Percentiles rank a stretch among this genome's conserved stretches.
Evolutionary conservation across 2,888 invertebrate genomes (phyloP).

Genomic region (Megamerina dolium): DNA sequence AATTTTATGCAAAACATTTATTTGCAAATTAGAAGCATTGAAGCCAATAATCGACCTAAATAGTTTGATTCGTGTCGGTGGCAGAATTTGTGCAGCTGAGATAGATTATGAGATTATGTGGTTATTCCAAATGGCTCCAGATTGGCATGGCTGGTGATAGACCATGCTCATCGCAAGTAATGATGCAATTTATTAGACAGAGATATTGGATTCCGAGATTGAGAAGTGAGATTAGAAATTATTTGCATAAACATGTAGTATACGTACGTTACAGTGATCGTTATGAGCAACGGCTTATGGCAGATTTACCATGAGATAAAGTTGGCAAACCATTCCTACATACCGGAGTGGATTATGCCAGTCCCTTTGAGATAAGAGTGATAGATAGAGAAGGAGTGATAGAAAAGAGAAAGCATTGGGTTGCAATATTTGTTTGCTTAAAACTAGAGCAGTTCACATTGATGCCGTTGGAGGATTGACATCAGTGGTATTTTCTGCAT

Average conservation of each 20-base stretch:
- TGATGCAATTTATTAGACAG: slow-evolving; percentile 12
- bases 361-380: no score
- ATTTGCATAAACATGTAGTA: slow-evolving; percentile 8
- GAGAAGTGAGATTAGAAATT: no score
- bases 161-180: slow-evolving; percentile 15
- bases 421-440: slow-evolving; percentile 7
- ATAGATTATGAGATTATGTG: no score
- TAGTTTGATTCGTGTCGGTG: no score
- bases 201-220: slow-evolving; percentile 11
- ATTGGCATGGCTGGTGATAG: slow-evolving; percentile 13
- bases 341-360: no score
- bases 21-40: no score
- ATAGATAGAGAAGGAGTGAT: no score
- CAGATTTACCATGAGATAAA: slow-evolving; percentile 7
- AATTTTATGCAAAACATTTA: no score
- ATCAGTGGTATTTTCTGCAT: not conserved
- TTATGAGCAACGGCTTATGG: slow-evolving; percentile 5
- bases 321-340: not conserved
- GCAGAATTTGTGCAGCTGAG: no score
- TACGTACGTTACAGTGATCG: slow-evolving; percentile 7
- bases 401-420: not conserved
- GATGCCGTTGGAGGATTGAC: not conserved
- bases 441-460: slow-evolving; percentile 7
- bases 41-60: no score
- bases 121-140: slow-evolving; percentile 17